Conservation (phyloP, 2,888 invertebrate species). For the Crematogaster levior region DNA sequence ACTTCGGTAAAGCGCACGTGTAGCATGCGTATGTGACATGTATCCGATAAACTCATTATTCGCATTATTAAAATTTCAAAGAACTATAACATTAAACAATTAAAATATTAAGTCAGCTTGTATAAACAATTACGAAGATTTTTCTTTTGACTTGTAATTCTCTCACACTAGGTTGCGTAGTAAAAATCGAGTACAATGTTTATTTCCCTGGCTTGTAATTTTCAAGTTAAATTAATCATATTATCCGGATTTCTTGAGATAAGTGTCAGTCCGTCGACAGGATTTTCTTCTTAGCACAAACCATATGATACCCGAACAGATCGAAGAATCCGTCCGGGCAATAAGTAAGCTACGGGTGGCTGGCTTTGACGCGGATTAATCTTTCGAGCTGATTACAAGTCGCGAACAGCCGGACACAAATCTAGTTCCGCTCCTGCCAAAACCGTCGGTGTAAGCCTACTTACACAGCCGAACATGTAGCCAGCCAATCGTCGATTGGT, state of each 20-base stretch:
- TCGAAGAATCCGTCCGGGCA: slow-evolving; percentile 15
- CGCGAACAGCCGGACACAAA: slow-evolving; percentile 61
- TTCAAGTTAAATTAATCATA: not conserved
- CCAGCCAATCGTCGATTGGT: slow-evolving; percentile 69
- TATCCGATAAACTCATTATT: slow-evolving; percentile 3
- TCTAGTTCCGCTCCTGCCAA: slow-evolving; percentile 54
- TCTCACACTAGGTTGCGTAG: not conserved
- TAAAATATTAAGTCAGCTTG: not conserved
- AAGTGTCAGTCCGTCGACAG: not conserved
- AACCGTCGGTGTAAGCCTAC: slow-evolving; percentile 75
- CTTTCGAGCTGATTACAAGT: slow-evolving; percentile 77
- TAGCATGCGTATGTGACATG: not conserved
- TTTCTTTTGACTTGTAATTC: not conserved
- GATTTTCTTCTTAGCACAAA: slow-evolving; percentile 14
- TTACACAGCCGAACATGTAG: slow-evolving; percentile 69
- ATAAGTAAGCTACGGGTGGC: slow-evolving; percentile 1
- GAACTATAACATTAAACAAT: not conserved
- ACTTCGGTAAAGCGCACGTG: not conserved
- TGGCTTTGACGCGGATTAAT: slow-evolving; percentile 70
- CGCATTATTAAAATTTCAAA: slow-evolving; percentile 2
- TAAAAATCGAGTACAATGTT: not conserved
- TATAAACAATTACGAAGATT: not conserved
- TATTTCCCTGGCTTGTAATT: not conserved
- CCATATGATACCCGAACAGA: not conserved
- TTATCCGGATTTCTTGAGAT: not conserved